Base-by-base conservation (phyloP, 2,888 invertebrate genomes). In the Agrochola litura region DNA sequence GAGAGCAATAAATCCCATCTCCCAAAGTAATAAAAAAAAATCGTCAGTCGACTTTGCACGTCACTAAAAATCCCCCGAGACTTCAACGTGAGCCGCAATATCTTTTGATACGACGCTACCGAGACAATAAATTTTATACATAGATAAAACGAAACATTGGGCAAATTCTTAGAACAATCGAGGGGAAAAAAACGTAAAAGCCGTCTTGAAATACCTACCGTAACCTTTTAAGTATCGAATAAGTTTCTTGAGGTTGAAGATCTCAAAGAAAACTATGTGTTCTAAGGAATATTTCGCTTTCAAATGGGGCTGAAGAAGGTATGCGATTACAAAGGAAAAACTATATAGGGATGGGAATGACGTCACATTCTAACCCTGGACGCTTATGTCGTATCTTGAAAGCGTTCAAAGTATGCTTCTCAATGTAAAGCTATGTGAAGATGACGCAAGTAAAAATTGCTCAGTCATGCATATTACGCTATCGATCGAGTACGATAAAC, bases 251-350 rank as follows among this genome's bases (percentile, higher is more conserved):
- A 6, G 46, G 6, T 52, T 52, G 9, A 67, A 58, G 37, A 46
- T 30, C 25, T 49, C 12, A 73, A 68, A 73, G 37, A 25, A 43
- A 67, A 67, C 43, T 30, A 14, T 63, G 8, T 64, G 6, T 37
- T 25, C 14, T 16, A 30, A 22, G 19, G 14, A n/a, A 19, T 16
- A 22, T 75, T 43, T 56, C 22, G 14, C 1, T 22, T 6, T 66
- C 46, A 22, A 14, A 68, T 30, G 43, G 16, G 14, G 5, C 4
- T 41, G 19, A 66, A 54, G 54, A 46, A 80, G 19, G 37, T 25
- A 58, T 65, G 41, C 30, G 64, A n/a, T 6, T 63, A 77, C 70
- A 80, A 81, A 85, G 73, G n/a, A 77, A 72, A 65, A 70, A n/a
- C 54, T 67, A 19, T 69, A 58, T n/a, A 60, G 46, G 61, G 60